Conservation (phyloP, 2,888 invertebrate genomes). For the Octonoba sinensis region DNA sequence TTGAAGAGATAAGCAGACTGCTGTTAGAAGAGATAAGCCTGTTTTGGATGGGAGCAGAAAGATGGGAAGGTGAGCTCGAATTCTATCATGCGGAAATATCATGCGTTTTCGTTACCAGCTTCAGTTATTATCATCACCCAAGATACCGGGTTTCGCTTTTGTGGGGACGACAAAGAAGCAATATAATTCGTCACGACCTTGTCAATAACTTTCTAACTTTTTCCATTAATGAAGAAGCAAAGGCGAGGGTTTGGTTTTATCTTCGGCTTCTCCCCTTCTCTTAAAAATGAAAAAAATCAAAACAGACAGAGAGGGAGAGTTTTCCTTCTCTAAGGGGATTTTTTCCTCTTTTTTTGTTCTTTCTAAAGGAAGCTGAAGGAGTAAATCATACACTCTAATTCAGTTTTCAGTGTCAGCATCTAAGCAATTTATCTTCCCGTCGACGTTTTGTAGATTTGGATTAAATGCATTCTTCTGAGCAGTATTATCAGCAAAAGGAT, state of each 20-base stretch:
- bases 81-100: constrained; percentile 56
- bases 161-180: constrained; percentile 56
- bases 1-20: constrained; percentile 59
- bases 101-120: constrained; percentile 32
- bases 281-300: constrained; percentile 43
- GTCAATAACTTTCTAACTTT: constrained; percentile 64
- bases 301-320: constrained; percentile 16
- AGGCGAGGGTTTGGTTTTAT: constrained; percentile 55
- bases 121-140: constrained; percentile 56
- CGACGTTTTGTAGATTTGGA: constrained; percentile 50
- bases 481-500: not conserved
- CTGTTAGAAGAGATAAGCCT: constrained; percentile 49
- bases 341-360: constrained; percentile 18
- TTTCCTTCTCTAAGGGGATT: constrained; percentile 29
- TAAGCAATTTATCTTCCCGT: constrained; percentile 46
- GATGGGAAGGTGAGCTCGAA: constrained; percentile 33
- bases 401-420: constrained; percentile 56
- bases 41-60: constrained; percentile 3
- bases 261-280: constrained; percentile 34
- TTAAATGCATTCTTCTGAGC: constrained; percentile 34
- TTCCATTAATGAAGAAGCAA: constrained; percentile 61
- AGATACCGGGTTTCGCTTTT: constrained; percentile 49
- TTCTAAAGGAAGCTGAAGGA: constrained; percentile 17
- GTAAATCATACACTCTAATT: constrained; percentile 58
- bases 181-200: constrained; percentile 64